Percentiles rank a stretch among this genome's conserved stretches.
phyloP scores from a whole-genome alignment of 2,888 invertebrate genomes.

The Bellardia pandia region DNA sequence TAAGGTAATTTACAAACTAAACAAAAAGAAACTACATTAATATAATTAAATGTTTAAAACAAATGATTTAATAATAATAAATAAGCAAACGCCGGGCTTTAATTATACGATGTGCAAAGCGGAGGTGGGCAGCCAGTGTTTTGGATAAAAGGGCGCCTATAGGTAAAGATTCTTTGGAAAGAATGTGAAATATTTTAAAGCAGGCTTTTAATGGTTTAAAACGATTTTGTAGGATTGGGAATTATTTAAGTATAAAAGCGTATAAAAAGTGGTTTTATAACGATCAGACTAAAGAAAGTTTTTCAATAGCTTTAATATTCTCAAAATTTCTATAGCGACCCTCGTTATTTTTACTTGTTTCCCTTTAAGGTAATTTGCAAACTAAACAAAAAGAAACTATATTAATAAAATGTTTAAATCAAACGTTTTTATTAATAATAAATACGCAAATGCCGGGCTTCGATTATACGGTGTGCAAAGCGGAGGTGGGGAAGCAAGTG shows the following conservation, averaged over 20 bases:
- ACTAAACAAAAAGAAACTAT: background rate
- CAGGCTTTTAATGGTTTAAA: no score
- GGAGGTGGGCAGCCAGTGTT: slow-evolving; percentile 82
- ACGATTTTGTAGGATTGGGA: no score
- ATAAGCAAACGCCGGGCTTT: slow-evolving; percentile 78
- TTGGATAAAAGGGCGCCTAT: slow-evolving; percentile 73
- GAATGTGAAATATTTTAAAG: background rate
- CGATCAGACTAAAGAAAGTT: no score
- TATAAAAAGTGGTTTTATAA: no score
- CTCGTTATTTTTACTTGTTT: no score
- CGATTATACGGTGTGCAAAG: slow-evolving; percentile 83
- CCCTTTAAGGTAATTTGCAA: no score
- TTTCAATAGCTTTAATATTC: no score
- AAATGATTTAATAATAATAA: no score
- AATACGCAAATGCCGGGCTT: slow-evolving; percentile 74
- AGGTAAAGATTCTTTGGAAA: background rate
- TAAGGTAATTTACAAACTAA: background rate
- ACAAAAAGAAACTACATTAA: no score
- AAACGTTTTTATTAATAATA: background rate
- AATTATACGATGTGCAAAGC: slow-evolving; percentile 83
- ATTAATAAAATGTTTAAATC: background rate
- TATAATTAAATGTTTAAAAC: no score
- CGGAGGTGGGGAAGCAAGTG: slow-evolving; percentile 79
- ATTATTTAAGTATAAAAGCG: no score
- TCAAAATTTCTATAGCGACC: no score